phyloP scores from a whole-genome alignment of 2,797 vertebrate genomes.

The Clarias platycephalus region DNA sequence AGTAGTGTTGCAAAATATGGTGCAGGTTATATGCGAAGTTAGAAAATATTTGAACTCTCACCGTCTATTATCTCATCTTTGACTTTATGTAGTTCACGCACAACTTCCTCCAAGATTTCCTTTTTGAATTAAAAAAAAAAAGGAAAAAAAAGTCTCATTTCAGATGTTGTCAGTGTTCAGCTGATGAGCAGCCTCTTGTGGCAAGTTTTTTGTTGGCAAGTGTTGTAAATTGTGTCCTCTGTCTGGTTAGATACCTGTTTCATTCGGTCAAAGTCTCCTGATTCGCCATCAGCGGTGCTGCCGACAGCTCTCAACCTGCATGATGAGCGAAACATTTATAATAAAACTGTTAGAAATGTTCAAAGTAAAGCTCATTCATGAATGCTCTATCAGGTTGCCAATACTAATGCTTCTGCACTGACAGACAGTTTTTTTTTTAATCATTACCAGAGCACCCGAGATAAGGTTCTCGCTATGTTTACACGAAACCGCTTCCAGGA shows the following conservation, averaged over 20 bases:
- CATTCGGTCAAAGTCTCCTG: conserved; percentile 96
- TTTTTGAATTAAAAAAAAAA: conserved; percentile 60
- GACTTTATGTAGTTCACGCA: conserved; percentile 96
- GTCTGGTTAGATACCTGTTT: conserved; percentile 82
- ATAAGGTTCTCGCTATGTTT: conserved; percentile 27
- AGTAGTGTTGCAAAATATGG: conserved; percentile 63
- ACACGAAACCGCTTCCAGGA: not conserved
- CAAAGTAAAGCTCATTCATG: not conserved
- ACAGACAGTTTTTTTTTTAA: not conserved
- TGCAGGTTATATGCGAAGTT: not conserved
- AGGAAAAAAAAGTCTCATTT: not conserved
- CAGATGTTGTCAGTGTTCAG: not conserved
- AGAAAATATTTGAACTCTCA: conserved; percentile 67
- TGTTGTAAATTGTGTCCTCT: not conserved
- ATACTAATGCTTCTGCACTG: not conserved
- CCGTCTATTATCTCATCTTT: conserved; percentile 99
- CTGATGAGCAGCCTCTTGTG: not conserved
- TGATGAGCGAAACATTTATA: not conserved
- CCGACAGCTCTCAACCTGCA: conserved; percentile 90
- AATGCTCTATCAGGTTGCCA: conserved; percentile 9
- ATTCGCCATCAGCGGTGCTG: conserved; percentile 88
- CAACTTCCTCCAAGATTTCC: conserved; percentile 99
- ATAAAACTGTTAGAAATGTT: not conserved
- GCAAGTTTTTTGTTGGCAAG: not conserved
- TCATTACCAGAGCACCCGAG: not conserved